Evolutionary conservation across 2,797 vertebrate genomes (phyloP).

Genomic region (Chiloscyllium punctatum): DNA sequence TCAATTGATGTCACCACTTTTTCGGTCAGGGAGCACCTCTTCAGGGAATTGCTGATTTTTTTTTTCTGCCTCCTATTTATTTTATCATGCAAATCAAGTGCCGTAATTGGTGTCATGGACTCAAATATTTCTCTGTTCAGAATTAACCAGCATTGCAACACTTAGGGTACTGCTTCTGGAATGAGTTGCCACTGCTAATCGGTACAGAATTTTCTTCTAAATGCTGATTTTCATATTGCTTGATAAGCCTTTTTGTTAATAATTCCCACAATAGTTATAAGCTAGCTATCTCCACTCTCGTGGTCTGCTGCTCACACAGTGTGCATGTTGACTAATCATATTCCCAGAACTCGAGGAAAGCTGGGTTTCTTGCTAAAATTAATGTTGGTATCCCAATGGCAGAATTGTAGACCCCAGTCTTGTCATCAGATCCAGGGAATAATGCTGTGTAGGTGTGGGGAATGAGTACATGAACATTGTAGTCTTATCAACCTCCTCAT

Average conservation of each 20-base stretch:
- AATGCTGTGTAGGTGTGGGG: neutral
- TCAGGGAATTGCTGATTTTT: slow-evolving; percentile 2
- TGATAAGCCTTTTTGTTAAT: neutral
- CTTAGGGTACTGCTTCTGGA: neutral
- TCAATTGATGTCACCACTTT: slow-evolving; percentile 22
- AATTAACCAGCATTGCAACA: neutral
- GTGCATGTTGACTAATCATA: neutral
- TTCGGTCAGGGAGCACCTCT: neutral
- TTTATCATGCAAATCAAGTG: neutral
- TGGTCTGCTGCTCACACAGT: neutral
- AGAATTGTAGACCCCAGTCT: neutral
- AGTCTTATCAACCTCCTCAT: neutral
- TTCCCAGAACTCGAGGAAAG: neutral
- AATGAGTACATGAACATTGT: neutral
- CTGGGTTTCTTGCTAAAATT: neutral
- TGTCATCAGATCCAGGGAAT: neutral
- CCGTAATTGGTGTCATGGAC: neutral
- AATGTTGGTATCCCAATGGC: neutral
- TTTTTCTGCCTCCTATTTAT: neutral
- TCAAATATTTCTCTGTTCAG: neutral
- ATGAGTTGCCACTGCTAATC: neutral
- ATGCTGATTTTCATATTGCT: neutral
- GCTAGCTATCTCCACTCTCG: neutral
- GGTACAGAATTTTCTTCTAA: neutral
- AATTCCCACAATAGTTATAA: too few species aligned